Conservation (phyloP, 2,113 vertebrate species). For the Haplochromis vanheusdeni region DNA sequence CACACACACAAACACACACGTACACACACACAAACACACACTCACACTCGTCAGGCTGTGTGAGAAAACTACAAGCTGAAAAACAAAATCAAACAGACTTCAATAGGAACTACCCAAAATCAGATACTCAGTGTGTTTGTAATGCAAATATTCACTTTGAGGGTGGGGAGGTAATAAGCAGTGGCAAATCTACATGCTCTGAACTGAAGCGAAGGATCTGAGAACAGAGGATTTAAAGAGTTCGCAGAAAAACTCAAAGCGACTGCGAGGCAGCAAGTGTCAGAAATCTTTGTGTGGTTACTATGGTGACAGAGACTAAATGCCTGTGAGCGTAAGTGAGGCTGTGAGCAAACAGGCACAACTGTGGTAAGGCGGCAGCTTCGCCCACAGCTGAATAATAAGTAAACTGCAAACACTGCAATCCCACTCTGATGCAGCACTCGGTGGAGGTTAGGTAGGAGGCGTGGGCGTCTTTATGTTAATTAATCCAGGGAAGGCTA, state of each 20-base stretch:
- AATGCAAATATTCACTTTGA: slow-evolving; percentile 33
- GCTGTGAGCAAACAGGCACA: slow-evolving; percentile 24
- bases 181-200: background rate
- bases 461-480: background rate
- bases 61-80: background rate
- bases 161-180: background rate
- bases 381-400: background rate
- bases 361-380: slow-evolving; percentile 9
- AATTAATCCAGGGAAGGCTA: slow-evolving; percentile 25
- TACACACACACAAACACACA: background rate
- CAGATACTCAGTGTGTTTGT: slow-evolving; percentile 18
- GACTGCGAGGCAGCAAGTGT: slow-evolving; percentile 7
- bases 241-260: slow-evolving; percentile 3
- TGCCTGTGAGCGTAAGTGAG: slow-evolving; percentile 1
- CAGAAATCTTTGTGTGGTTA: slow-evolving; percentile 46
- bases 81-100: background rate
- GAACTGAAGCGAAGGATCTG: background rate
- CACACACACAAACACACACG: background rate
- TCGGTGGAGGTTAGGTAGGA: slow-evolving; percentile 30
- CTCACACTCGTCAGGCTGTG: background rate
- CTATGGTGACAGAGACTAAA: slow-evolving; percentile 46
- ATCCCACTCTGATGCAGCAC: slow-evolving; percentile 23
- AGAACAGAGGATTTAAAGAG: slow-evolving; percentile 9
- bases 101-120: background rate
- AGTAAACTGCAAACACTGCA: slow-evolving; percentile 46